phyloP scores from a whole-genome alignment of 1,140 invertebrate species.

The Caenorhabditis tropicalis region DNA sequence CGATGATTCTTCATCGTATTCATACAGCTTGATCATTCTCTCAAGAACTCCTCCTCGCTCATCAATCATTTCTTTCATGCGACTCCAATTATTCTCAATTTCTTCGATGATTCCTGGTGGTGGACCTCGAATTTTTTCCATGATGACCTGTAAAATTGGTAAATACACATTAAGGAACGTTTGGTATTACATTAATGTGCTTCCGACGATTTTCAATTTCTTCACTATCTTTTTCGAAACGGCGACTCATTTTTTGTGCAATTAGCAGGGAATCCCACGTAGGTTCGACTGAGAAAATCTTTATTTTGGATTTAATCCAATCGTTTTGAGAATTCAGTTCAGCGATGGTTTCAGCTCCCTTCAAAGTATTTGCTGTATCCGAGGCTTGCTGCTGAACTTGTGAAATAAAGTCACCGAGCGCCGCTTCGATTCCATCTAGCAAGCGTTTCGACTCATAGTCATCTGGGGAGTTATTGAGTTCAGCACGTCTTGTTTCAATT shows the following conservation, averaged over 20 bases:
- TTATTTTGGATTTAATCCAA: constrained; percentile 1
- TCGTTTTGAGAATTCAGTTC: constrained; percentile 17
- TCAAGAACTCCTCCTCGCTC: neutral
- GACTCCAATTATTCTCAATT: constrained; percentile 14
- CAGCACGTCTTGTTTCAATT: neutral
- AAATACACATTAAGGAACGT: neutral
- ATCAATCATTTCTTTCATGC: neutral
- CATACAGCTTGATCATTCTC: constrained; percentile 5
- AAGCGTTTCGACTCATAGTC: neutral
- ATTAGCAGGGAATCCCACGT: neutral
- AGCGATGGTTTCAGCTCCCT: neutral
- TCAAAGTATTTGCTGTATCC: neutral
- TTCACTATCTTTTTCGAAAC: neutral
- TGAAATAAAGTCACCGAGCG: neutral
- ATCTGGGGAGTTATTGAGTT: neutral
- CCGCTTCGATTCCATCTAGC: neutral
- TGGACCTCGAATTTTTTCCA: neutral
- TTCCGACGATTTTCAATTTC: constrained; percentile 8
- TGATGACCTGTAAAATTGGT: neutral
- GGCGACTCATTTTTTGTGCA: neutral
- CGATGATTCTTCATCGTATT: constrained; percentile 3
- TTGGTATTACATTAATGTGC: neutral
- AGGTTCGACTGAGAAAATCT: neutral
- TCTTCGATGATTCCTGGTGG: neutral
- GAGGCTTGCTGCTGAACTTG: neutral